Conservation (phyloP, 2,888 invertebrate genomes). For the Tetropium fuscum region DNA sequence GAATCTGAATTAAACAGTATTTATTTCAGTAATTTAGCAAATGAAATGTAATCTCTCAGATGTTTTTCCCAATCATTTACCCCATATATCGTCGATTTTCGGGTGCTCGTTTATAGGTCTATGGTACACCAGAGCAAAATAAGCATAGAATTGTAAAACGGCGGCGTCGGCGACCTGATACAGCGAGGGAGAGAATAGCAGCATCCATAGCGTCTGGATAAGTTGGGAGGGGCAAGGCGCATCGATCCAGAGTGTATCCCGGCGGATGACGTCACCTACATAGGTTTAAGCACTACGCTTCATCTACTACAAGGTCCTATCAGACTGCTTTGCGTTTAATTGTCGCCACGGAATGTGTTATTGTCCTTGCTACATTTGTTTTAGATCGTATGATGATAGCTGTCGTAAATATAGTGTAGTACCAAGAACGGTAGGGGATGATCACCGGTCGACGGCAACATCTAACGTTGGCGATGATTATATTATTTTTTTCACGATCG, state of each 20-base stretch:
- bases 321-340: slow-evolving; percentile 38
- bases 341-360: slow-evolving; percentile 40
- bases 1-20: too few relatives aligned
- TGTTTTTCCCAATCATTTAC: slow-evolving; percentile 35
- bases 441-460: too few relatives aligned
- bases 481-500: too few relatives aligned
- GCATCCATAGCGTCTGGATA: slow-evolving; percentile 51
- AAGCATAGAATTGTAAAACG: slow-evolving; percentile 43
- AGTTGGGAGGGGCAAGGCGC: slow-evolving; percentile 50
- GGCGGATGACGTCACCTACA: slow-evolving; percentile 58
- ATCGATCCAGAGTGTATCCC: slow-evolving; percentile 53
- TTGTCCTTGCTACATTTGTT: slow-evolving; percentile 27
- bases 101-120: slow-evolving; percentile 43
- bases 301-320: slow-evolving; percentile 51
- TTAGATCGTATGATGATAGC: too few relatives aligned
- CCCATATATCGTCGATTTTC: slow-evolving; percentile 27
- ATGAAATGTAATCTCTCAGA: background rate
- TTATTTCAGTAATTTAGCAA: too few relatives aligned
- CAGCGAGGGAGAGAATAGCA: slow-evolving; percentile 40
- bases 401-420: too few relatives aligned
- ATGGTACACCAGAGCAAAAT: slow-evolving; percentile 43
- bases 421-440: too few relatives aligned
- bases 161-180: slow-evolving; percentile 46
- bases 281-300: slow-evolving; percentile 57
- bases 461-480: too few relatives aligned